Conservation (phyloP, 2,888 invertebrate species). For the Ectropis crepuscularia region DNA sequence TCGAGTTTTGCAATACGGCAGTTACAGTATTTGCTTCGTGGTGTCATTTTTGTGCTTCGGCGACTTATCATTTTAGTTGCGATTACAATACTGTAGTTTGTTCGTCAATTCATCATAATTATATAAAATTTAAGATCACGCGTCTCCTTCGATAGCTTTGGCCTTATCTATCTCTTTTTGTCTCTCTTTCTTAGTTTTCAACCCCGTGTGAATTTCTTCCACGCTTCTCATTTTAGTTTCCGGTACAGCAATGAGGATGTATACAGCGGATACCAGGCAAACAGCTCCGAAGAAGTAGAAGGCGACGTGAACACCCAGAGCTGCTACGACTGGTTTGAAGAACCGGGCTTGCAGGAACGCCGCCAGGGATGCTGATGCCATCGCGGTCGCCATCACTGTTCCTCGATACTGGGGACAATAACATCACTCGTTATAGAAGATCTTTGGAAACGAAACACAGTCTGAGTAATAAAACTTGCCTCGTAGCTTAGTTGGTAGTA, state of each 20-base stretch:
- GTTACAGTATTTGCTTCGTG: too few species aligned
- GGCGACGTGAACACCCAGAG: constrained; percentile 60
- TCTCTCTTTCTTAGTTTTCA: constrained; percentile 66
- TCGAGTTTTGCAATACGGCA: too few species aligned
- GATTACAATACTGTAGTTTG: too few species aligned
- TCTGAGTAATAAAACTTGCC: too few species aligned
- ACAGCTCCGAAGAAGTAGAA: constrained; percentile 67
- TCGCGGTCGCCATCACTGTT: constrained; percentile 65
- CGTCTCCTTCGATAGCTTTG: constrained; percentile 24
- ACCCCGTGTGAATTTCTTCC: constrained; percentile 63
- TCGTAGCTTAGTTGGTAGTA: too few species aligned
- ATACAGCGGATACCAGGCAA: constrained; percentile 58
- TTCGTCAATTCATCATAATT: too few species aligned
- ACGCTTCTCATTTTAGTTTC: constrained; percentile 64
- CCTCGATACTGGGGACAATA: constrained; percentile 69
- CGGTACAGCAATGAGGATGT: constrained; percentile 60
- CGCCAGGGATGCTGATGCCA: constrained; percentile 59
- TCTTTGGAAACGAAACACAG: neutral
- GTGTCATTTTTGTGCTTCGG: too few species aligned
- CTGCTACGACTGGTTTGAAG: constrained; percentile 65
- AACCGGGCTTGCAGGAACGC: constrained; percentile 67
- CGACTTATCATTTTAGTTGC: too few species aligned
- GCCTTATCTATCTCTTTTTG: constrained; percentile 33
- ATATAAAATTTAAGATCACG: constrained; percentile 8
- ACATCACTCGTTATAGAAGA: neutral